These are phyloP conservation scores for Desmophyllum pertusum DNA, from an alignment of 92 coral and sea anemone genomes.

Conservation along the genomic window DNA sequence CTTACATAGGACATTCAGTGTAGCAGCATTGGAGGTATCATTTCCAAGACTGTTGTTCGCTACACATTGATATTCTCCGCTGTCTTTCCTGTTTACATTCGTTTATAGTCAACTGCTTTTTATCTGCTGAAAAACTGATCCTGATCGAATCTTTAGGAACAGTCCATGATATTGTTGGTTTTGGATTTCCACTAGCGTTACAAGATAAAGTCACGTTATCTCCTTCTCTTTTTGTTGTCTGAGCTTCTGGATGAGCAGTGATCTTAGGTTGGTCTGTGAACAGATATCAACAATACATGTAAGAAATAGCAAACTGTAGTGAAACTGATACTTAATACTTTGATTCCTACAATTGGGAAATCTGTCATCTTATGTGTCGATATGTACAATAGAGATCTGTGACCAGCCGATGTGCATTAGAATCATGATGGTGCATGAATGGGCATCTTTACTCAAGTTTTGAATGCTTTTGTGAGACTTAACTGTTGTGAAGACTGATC, in stretches of 20 bases:
- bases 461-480: too few relatives aligned
- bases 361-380: too few relatives aligned
- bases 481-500: too few relatives aligned
- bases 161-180: constrained; percentile 36
- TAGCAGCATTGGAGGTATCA: neutral
- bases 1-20: constrained; percentile 35
- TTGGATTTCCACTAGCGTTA: constrained; percentile 42
- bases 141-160: too few relatives aligned
- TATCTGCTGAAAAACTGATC: constrained; percentile 17
- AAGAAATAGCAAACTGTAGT: too few relatives aligned
- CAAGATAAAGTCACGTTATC: constrained; percentile 27
- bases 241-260: neutral
- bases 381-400: too few relatives aligned
- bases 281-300: neutral
- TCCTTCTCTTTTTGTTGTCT: constrained; percentile 9
- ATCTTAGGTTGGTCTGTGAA: constrained; percentile 23
- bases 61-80: constrained; percentile 24
- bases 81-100: constrained; percentile 39
- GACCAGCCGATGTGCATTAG: too few relatives aligned
- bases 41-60: constrained; percentile 27
- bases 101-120: constrained; percentile 39
- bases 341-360: too few relatives aligned
- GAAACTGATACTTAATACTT: too few relatives aligned
- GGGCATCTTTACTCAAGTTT: too few relatives aligned
- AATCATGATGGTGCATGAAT: too few relatives aligned